Evolutionary conservation across 2,888 invertebrate species (phyloP).

Genomic region (Sclerodermus sp.): DNA sequence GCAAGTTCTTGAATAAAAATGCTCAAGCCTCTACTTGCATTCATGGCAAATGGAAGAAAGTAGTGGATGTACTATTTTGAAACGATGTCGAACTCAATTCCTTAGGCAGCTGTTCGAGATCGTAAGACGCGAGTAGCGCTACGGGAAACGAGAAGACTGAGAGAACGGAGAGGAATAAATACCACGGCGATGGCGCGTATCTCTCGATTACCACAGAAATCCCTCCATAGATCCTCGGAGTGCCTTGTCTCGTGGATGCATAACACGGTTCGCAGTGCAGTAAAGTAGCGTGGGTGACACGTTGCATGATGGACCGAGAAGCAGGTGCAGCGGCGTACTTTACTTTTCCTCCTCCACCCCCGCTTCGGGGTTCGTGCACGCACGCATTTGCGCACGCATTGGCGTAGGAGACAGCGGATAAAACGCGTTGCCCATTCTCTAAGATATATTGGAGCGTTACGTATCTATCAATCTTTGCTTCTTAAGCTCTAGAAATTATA

Average conservation of each 20-base stretch:
- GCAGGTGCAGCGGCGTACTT: constrained; percentile 52
- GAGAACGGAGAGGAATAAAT: constrained; percentile 28
- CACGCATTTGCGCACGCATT: constrained; percentile 36
- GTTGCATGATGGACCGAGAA: constrained; percentile 53
- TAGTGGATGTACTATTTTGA: no score
- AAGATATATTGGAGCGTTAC: background rate
- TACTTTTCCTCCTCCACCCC: constrained; percentile 32
- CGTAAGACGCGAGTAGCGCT: constrained; percentile 14
- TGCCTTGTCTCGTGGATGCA: constrained; percentile 50
- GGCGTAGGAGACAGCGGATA: constrained; percentile 20
- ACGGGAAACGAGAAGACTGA: background rate
- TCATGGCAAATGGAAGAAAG: no score
- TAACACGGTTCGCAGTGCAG: constrained; percentile 54
- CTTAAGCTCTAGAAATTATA: background rate
- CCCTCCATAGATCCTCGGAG: constrained; percentile 46
- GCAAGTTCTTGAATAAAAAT: no score
- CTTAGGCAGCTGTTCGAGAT: constrained; percentile 29
- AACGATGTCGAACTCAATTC: constrained; percentile 31
- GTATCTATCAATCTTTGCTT: background rate
- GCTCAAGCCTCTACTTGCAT: no score
- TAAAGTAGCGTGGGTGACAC: constrained; percentile 57
- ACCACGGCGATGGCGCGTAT: constrained; percentile 39
- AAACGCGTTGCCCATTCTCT: background rate
- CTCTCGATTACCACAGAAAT: constrained; percentile 51
- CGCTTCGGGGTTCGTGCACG: constrained; percentile 19